These are phyloP conservation scores for Euwallacea fornicatus DNA, from an alignment of 1,140 invertebrate genomes.

Conservation along the genomic window DNA sequence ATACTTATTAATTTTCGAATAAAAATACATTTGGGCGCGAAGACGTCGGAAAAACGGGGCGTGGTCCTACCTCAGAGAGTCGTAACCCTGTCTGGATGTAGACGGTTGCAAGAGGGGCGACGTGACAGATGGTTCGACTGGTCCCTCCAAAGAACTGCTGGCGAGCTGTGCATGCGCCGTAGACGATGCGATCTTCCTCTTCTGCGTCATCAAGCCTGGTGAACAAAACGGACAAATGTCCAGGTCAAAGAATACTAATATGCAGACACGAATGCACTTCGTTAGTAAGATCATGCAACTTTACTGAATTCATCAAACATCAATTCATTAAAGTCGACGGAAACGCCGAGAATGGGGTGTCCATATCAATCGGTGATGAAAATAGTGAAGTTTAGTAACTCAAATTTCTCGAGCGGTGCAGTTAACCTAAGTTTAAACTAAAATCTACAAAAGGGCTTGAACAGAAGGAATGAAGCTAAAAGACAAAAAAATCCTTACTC, in stretches of 20 bases:
- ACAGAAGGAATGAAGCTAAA: neutral
- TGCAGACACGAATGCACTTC: too few species aligned
- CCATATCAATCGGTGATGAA: too few species aligned
- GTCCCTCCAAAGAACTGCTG: slow-evolving; percentile 30
- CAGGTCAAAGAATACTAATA: too few species aligned
- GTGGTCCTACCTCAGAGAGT: slow-evolving; percentile 40
- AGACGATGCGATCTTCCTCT: slow-evolving; percentile 16
- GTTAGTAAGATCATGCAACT: too few species aligned
- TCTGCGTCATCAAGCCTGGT: slow-evolving; percentile 44
- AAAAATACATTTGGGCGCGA: too few species aligned
- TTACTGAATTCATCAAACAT: too few species aligned
- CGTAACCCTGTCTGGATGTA: slow-evolving; percentile 42
- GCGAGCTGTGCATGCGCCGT: slow-evolving; percentile 29
- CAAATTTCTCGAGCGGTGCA: too few species aligned
- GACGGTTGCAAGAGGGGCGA: slow-evolving; percentile 46
- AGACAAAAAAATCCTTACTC: slow-evolving; percentile 59
- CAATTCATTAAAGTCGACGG: too few species aligned
- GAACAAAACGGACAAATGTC: neutral
- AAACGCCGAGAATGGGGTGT: too few species aligned
- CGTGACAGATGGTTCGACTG: slow-evolving; percentile 35
- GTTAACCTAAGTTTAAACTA: too few species aligned
- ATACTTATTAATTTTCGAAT: too few species aligned
- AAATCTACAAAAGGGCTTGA: neutral
- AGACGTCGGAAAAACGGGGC: neutral
- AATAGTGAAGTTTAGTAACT: too few species aligned